Evolutionary conservation across 2,113 vertebrate genomes (phyloP).

Genomic region (Halcyon senegalensis): DNA sequence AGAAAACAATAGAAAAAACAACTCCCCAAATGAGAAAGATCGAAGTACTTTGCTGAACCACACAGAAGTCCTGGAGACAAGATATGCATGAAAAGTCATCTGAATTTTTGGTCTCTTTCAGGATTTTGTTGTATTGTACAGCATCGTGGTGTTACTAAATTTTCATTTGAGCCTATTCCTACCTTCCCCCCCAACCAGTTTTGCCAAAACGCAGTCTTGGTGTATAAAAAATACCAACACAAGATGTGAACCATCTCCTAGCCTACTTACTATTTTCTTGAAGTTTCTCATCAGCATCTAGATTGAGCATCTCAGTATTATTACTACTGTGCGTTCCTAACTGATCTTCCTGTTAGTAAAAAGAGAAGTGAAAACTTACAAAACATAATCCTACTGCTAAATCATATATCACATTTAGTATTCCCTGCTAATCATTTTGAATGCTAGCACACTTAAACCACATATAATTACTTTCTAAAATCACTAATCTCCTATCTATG

Average conservation of each 20-base stretch:
- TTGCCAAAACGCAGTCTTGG: neutral
- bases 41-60: neutral
- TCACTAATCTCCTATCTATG: neutral
- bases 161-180: neutral
- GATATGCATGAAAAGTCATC: neutral
- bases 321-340: neutral
- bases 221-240: neutral
- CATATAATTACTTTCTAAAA: neutral
- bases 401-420: neutral
- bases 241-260: neutral
- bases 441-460: neutral
- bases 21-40: neutral
- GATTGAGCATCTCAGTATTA: neutral
- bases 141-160: neutral
- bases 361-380: neutral
- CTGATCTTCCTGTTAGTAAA: neutral
- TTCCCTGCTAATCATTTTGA: neutral
- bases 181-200: neutral
- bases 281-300: neutral
- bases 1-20: neutral
- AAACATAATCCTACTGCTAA: neutral
- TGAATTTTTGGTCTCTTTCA: neutral
- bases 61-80: neutral
- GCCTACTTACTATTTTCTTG: neutral
- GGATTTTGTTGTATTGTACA: neutral